Evolutionary conservation across 2,797 vertebrate species (phyloP).

Genomic region (Urocyon cinereoargenteus): DNA sequence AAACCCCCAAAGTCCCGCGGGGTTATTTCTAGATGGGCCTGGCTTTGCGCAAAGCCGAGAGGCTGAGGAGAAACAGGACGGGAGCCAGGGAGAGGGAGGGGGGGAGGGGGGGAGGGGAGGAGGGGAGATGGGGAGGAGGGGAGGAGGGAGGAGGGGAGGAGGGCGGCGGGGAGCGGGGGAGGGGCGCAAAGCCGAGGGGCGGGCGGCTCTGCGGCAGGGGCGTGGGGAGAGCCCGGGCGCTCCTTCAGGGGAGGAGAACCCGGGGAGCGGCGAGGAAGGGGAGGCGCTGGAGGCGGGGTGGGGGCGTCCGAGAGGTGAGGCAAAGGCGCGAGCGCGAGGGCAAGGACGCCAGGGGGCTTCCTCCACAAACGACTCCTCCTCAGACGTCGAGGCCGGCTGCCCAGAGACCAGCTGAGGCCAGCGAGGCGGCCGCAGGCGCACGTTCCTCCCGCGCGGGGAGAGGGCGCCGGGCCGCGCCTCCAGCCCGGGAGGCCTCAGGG

Average conservation of each 20-base stretch:
- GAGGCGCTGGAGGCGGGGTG: not conserved
- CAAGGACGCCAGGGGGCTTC: not conserved
- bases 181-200: no score
- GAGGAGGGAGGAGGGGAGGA: not conserved
- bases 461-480: not conserved
- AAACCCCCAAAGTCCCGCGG: not conserved
- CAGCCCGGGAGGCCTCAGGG: not conserved
- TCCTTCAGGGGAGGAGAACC: accelerated
- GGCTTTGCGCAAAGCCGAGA: accelerated
- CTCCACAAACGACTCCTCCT: not conserved
- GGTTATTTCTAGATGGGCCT: not conserved
- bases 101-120: not conserved
- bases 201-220: not conserved
- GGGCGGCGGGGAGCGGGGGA: not conserved
- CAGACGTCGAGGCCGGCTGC: not conserved
- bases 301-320: not conserved
- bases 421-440: not conserved
- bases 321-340: no score
- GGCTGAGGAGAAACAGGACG: accelerated
- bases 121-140: not conserved
- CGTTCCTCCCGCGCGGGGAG: not conserved
- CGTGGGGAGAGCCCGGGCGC: not conserved
- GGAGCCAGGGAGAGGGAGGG: not conserved
- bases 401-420: not conserved
- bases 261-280: no score